Evolutionary conservation across 2,888 invertebrate species (phyloP).

Genomic region (Cerastis rubricosa): DNA sequence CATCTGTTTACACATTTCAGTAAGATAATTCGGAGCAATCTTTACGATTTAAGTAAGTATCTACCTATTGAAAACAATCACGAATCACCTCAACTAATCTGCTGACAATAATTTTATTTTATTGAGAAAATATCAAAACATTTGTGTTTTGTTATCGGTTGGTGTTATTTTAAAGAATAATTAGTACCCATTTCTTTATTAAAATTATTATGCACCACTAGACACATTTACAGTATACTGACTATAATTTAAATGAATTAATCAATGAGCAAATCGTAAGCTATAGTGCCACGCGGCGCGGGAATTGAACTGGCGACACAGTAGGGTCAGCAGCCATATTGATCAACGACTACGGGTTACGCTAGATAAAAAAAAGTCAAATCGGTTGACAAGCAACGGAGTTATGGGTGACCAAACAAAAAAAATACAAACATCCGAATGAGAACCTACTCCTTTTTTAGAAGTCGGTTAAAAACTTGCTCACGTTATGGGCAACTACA

Average conservation of each 20-base stretch:
- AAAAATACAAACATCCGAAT: too few relatives aligned
- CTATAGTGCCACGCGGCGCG: neutral
- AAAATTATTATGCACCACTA: neutral
- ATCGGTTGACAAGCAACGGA: too few relatives aligned
- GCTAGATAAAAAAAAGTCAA: too few relatives aligned
- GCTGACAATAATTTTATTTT: constrained; percentile 13
- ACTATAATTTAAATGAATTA: neutral
- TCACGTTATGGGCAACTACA: too few relatives aligned
- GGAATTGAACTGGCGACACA: constrained; percentile 19
- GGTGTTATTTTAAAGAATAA: neutral
- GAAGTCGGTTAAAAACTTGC: too few relatives aligned
- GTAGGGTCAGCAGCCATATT: neutral
- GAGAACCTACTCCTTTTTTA: too few relatives aligned
- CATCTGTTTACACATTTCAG: constrained; percentile 9
- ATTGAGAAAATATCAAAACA: neutral
- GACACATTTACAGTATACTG: neutral
- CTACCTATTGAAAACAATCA: constrained; percentile 41
- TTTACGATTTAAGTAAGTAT: constrained; percentile 22
- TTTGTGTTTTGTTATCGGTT: constrained; percentile 19
- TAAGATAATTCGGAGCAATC: constrained; percentile 9
- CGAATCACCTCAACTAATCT: constrained; percentile 27
- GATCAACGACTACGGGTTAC: neutral
- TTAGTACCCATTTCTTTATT: neutral
- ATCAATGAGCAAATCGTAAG: neutral
- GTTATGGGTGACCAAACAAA: too few relatives aligned